Evolutionary conservation across 2,113 vertebrate genomes (phyloP).

Genomic region (Choloepus hoffmanni): DNA sequence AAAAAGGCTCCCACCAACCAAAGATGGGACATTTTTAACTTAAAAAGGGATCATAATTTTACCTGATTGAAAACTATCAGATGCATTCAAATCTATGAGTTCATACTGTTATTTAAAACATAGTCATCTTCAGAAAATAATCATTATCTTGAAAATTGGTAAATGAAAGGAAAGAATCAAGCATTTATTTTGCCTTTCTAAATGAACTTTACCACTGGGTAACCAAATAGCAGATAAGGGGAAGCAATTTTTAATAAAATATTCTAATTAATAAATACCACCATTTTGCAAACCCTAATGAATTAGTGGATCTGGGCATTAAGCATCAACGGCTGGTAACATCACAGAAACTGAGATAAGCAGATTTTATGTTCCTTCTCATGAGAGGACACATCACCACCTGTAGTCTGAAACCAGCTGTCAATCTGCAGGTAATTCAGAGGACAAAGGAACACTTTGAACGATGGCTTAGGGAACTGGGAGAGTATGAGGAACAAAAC

Average conservation of each 20-base stretch:
- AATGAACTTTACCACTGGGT: neutral
- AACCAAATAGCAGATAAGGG: neutral
- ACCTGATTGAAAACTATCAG: neutral
- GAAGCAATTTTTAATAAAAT: conserved; percentile 2
- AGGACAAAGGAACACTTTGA: neutral
- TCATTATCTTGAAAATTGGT: conserved; percentile 29
- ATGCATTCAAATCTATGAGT: neutral
- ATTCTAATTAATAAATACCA: neutral
- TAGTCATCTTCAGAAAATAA: conserved; percentile 37
- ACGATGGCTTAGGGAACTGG: neutral
- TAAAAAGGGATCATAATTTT: conserved; percentile 5
- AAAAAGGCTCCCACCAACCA: neutral
- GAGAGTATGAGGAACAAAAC: conserved; percentile 3
- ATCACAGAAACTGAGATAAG: neutral
- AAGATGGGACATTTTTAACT: conserved; percentile 4
- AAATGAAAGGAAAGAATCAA: neutral
- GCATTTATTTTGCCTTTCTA: conserved; percentile 3
- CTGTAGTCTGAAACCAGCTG: neutral
- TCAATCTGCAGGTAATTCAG: neutral
- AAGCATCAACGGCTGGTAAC: neutral
- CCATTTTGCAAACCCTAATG: neutral
- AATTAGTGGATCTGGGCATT: neutral
- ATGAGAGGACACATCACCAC: neutral
- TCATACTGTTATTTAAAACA: neutral
- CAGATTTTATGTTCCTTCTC: neutral